Evolutionary conservation across 2,888 invertebrate species (phyloP).

Genomic region (Endomychus coccineus): DNA sequence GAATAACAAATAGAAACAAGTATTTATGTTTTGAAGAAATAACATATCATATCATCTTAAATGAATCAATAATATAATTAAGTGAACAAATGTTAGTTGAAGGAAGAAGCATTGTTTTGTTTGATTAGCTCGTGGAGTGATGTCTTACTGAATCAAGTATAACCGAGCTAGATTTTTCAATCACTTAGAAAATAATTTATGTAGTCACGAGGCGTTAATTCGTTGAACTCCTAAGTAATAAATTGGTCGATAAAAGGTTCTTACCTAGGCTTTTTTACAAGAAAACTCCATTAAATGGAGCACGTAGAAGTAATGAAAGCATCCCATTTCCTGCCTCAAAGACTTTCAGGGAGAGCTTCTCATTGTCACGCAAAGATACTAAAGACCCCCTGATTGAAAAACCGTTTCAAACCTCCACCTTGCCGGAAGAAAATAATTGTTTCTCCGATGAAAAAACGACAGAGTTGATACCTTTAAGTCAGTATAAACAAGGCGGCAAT

Average conservation of each 20-base stretch:
- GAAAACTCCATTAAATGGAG: constrained; percentile 45
- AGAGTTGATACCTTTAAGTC: too few species aligned
- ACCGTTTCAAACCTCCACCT: constrained; percentile 39
- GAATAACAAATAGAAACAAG: too few species aligned
- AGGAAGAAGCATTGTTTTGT: too few species aligned
- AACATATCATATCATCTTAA: too few species aligned
- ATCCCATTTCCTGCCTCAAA: constrained; percentile 40
- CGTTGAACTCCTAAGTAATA: constrained; percentile 32
- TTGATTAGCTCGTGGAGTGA: too few species aligned
- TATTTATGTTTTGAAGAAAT: too few species aligned
- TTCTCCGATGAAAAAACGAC: too few species aligned
- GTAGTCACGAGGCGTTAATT: constrained; percentile 10
- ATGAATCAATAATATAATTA: too few species aligned
- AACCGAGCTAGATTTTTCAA: too few species aligned
- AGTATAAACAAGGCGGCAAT: too few species aligned
- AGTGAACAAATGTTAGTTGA: too few species aligned
- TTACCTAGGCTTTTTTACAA: constrained; percentile 44
- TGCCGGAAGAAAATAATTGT: constrained; percentile 38
- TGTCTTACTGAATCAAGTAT: too few species aligned
- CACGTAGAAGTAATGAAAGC: constrained; percentile 44
- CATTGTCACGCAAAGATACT: constrained; percentile 43
- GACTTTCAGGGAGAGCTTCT: constrained; percentile 20
- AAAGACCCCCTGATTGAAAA: constrained; percentile 44
- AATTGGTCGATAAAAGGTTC: constrained; percentile 41
- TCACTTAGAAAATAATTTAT: constrained; percentile 7